These are phyloP conservation scores for Eugnorisma glareosa DNA, from an alignment of 2,888 invertebrate genomes.

Conservation along the genomic window DNA sequence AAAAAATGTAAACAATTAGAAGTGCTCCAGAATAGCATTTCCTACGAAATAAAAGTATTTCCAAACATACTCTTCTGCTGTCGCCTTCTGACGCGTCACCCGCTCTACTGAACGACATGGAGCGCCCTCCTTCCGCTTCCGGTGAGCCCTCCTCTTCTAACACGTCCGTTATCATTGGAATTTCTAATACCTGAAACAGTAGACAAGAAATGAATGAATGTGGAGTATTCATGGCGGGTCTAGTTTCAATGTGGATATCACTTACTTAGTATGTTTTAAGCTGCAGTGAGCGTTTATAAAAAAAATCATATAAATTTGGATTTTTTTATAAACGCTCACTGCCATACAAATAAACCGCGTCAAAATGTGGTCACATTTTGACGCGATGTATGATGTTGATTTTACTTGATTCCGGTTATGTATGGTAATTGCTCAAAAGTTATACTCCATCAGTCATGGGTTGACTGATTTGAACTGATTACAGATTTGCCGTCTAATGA, in stretches of 20 bases:
- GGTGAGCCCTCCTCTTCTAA: conserved; percentile 96
- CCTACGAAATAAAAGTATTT: neutral
- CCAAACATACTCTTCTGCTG: conserved; percentile 76
- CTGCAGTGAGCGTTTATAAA: too few relatives aligned
- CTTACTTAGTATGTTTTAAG: neutral
- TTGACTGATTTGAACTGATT: neutral
- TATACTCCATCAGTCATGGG: neutral
- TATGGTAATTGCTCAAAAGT: neutral
- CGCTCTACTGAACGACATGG: conserved; percentile 83
- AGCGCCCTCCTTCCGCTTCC: conserved; percentile 93
- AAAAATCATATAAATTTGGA: too few relatives aligned
- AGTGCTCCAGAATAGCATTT: neutral
- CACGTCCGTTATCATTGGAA: conserved; percentile 93
- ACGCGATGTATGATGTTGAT: neutral
- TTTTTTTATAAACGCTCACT: too few relatives aligned
- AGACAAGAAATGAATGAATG: neutral
- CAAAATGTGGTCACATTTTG: neutral
- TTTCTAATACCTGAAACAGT: conserved; percentile 94
- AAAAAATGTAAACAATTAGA: neutral
- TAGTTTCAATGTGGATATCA: neutral
- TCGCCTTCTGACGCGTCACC: conserved; percentile 77
- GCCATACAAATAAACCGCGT: too few relatives aligned
- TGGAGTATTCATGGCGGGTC: too few relatives aligned
- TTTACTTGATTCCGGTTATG: neutral
- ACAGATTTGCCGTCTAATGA: neutral